Conservation (phyloP, 2,888 invertebrate species). For the Rhingia campestris region DNA sequence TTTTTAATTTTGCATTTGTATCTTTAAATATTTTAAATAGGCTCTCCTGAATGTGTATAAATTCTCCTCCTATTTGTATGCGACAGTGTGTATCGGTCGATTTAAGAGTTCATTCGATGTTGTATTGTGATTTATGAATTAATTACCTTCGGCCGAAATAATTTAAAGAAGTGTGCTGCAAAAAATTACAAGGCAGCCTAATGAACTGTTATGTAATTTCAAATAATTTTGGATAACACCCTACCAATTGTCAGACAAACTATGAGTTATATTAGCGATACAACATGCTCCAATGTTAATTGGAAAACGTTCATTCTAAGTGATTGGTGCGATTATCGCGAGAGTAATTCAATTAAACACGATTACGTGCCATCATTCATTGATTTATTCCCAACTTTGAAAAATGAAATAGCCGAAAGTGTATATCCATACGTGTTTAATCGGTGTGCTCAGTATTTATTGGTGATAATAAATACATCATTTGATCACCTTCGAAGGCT, state of each 20-base stretch:
- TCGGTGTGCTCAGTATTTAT: slow-evolving; percentile 23
- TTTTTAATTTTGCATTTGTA: slow-evolving; percentile 28
- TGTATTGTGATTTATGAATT: too few species aligned
- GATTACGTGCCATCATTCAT: slow-evolving; percentile 10
- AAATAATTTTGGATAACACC: background rate
- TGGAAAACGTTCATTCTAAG: slow-evolving; percentile 58
- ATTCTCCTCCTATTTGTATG: background rate
- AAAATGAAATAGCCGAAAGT: slow-evolving; percentile 7
- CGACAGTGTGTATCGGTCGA: slow-evolving; percentile 32
- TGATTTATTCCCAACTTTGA: slow-evolving; percentile 20
- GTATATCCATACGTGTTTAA: slow-evolving; percentile 17
- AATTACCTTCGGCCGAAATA: slow-evolving; percentile 2
- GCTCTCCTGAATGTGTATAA: slow-evolving; percentile 27
- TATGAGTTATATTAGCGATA: slow-evolving; percentile 41
- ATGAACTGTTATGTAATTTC: slow-evolving; percentile 56
- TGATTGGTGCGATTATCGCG: slow-evolving; percentile 31
- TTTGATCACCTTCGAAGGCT: slow-evolving; percentile 31
- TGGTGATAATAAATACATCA: slow-evolving; percentile 21
- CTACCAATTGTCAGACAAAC: background rate
- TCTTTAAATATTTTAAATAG: slow-evolving; percentile 46
- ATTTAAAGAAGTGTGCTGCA: background rate
- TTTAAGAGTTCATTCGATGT: slow-evolving; percentile 1
- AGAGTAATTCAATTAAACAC: slow-evolving; percentile 14
- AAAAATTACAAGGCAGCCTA: background rate
- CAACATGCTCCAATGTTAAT: slow-evolving; percentile 49